Evolutionary conservation across 1,140 invertebrate genomes (phyloP).

Genomic region (Drosophila ananassae): DNA sequence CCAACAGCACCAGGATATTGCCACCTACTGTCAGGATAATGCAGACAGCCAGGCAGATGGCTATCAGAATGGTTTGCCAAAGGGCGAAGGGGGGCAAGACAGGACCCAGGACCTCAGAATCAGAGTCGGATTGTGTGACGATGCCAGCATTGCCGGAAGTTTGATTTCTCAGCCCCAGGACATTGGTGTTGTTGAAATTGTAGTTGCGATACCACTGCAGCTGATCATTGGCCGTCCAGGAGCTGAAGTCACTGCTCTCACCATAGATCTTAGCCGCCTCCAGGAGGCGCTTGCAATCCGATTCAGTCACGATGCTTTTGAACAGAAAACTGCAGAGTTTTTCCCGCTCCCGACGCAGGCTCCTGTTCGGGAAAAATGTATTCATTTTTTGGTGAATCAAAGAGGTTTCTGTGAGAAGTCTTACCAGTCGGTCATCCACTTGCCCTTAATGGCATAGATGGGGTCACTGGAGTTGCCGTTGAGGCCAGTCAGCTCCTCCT

Average conservation of each 20-base stretch:
- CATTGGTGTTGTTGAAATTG: conserved; percentile 62
- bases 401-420: conserved; percentile 52
- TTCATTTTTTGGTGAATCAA: neutral
- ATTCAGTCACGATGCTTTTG: conserved; percentile 86
- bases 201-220: conserved; percentile 66
- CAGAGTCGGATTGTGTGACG: conserved; percentile 51
- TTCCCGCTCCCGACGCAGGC: conserved; percentile 87
- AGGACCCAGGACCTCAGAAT: conserved; percentile 83
- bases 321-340: conserved; percentile 88
- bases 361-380: conserved; percentile 84
- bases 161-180: conserved; percentile 41
- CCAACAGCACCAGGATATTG: conserved; percentile 97
- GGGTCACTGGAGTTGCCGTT: conserved; percentile 86
- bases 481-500: conserved; percentile 57
- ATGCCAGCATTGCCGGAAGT: conserved; percentile 23
- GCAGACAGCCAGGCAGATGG: conserved; percentile 93
- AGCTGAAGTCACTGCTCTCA: conserved; percentile 71
- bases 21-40: conserved; percentile 97
- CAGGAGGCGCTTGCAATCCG: conserved; percentile 87
- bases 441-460: conserved; percentile 88
- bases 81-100: conserved; percentile 93
- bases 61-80: conserved; percentile 96
- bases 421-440: conserved; percentile 89
- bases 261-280: conserved; percentile 78
- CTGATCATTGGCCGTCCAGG: conserved; percentile 71